phyloP scores from a whole-genome alignment of 2,888 invertebrate genomes.

The Capitulum mitella region DNA sequence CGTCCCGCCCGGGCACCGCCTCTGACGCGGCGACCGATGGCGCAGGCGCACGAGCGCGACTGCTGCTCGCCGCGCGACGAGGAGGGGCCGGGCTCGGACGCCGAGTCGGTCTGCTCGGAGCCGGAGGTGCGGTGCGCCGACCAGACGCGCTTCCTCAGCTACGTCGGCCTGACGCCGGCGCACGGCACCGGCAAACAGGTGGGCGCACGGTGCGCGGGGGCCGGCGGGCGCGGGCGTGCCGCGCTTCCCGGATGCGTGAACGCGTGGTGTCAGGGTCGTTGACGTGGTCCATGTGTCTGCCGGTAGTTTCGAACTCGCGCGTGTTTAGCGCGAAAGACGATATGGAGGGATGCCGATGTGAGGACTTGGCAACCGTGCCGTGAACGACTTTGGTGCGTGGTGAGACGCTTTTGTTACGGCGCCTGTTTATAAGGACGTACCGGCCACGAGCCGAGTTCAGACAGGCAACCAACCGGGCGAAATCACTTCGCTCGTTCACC shows the following conservation, averaged over 20 bases:
- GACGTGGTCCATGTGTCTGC: no score
- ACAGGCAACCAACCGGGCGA: no score
- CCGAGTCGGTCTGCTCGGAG: neutral
- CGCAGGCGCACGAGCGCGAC: slow-evolving; percentile 30
- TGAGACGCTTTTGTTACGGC: neutral
- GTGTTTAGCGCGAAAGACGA: no score
- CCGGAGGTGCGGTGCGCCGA: neutral
- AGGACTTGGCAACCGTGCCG: no score
- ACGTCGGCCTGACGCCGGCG: slow-evolving; percentile 33
- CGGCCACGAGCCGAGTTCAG: no score
- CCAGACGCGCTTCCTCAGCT: slow-evolving; percentile 33
- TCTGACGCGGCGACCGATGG: no score
- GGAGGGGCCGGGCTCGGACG: neutral
- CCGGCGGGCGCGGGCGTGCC: neutral
- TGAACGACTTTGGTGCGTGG: neutral
- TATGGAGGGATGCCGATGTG: no score
- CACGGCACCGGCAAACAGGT: slow-evolving; percentile 30
- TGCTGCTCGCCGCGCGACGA: neutral
- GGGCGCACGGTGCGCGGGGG: neutral
- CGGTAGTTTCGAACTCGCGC: no score
- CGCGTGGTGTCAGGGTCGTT: no score
- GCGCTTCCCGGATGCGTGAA: no score
- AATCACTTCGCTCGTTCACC: neutral
- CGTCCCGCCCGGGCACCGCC: no score
- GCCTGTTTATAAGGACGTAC: no score